phyloP scores from a whole-genome alignment of 1,140 invertebrate genomes.

The Proales similis region DNA sequence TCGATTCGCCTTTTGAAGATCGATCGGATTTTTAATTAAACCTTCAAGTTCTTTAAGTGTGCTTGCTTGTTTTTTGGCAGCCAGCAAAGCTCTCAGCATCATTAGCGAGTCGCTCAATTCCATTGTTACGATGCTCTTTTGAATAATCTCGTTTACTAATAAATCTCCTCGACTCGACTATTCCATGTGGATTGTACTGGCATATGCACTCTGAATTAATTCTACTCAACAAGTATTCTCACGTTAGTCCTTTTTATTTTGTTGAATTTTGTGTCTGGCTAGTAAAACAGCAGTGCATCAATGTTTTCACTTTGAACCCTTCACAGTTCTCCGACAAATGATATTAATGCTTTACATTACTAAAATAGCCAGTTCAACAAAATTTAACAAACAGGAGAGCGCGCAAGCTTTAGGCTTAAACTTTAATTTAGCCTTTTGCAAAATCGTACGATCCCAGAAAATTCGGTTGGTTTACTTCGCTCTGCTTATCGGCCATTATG shows the following conservation, averaged over 20 bases:
- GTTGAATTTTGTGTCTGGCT: background rate
- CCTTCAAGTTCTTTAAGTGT: background rate
- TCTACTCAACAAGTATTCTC: background rate
- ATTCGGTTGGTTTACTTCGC: too few relatives aligned
- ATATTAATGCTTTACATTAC: too few relatives aligned
- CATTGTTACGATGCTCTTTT: constrained; percentile 22
- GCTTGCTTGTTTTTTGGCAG: constrained; percentile 7
- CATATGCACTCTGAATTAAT: background rate
- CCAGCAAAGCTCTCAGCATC: constrained; percentile 16
- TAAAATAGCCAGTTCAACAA: too few relatives aligned
- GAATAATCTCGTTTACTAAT: background rate
- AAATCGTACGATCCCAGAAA: too few relatives aligned
- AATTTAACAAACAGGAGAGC: too few relatives aligned
- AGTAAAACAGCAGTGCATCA: background rate
- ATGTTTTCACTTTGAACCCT: too few relatives aligned
- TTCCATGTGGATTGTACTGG: background rate
- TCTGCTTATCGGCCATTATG: too few relatives aligned
- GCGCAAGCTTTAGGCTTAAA: too few relatives aligned
- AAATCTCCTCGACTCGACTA: background rate
- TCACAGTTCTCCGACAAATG: too few relatives aligned
- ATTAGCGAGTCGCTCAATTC: constrained; percentile 10
- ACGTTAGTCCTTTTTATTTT: background rate
- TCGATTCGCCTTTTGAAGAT: background rate
- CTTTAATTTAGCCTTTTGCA: too few relatives aligned
- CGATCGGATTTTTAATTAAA: background rate